Conservation (phyloP, 2,888 invertebrate genomes). For the Strigamia crassipes region DNA sequence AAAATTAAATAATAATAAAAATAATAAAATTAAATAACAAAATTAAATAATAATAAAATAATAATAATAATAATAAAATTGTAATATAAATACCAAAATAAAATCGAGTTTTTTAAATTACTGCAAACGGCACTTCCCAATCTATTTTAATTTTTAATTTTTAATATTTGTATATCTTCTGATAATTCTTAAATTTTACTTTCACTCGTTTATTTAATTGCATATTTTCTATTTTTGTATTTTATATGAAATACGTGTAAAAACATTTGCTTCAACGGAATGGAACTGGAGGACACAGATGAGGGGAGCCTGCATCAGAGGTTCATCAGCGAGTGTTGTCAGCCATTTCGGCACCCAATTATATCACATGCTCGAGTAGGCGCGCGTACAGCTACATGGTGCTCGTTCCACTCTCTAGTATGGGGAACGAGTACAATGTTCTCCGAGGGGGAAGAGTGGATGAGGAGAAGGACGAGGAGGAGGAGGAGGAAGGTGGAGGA, state of each 20-base stretch:
- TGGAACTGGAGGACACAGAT: not conserved
- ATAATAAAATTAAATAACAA: no score
- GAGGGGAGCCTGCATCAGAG: not conserved
- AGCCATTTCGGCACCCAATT: not conserved
- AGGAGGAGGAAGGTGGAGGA: conserved; percentile 48
- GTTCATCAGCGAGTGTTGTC: conserved; percentile 4
- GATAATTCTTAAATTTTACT: no score
- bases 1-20: no score
- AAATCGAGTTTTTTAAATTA: no score
- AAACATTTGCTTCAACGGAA: not conserved
- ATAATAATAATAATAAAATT: no score
- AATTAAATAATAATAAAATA: no score
- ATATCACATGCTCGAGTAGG: not conserved
- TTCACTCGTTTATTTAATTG: no score
- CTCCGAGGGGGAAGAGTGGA: conserved; percentile 38
- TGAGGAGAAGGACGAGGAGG: conserved; percentile 42
- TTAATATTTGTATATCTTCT: no score
- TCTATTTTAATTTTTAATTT: no score
- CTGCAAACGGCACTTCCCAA: no score
- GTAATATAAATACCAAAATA: no score
- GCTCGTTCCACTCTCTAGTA: not conserved
- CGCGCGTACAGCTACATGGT: not conserved
- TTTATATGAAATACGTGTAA: not conserved
- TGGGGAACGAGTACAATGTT: not conserved
- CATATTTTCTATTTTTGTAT: no score